phyloP scores from a whole-genome alignment of 2,797 vertebrate species.

The Anabas testudineus region DNA sequence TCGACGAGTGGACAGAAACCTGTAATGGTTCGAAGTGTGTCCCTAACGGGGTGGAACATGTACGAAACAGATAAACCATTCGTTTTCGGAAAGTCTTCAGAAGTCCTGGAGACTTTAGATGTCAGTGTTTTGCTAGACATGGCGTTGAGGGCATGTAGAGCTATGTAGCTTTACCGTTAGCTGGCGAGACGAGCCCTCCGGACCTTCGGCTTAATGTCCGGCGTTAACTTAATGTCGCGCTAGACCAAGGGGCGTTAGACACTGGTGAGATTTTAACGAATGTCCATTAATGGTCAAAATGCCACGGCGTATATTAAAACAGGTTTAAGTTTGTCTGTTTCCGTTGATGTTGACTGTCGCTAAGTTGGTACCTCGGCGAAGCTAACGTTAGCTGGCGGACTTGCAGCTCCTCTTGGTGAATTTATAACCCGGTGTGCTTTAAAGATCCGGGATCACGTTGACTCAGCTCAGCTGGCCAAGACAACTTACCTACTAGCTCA shows the following conservation, averaged over 20 bases:
- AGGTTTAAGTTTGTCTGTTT: constrained; percentile 30
- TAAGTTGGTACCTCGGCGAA: constrained; percentile 4
- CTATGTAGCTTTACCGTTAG: constrained; percentile 62
- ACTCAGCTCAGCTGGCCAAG: not conserved
- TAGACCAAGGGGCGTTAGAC: not conserved
- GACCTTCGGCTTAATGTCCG: constrained; percentile 46
- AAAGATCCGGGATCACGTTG: constrained; percentile 32
- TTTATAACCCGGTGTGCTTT: not conserved
- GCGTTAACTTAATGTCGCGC: constrained; percentile 18
- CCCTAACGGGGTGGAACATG: not conserved
- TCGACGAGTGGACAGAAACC: constrained; percentile 37
- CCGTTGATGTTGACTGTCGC: not conserved
- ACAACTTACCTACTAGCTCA: not conserved
- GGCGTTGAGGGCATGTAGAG: constrained; percentile 47
- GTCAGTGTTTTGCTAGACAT: constrained; percentile 43
- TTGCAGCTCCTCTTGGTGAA: constrained; percentile 21
- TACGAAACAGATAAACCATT: not conserved
- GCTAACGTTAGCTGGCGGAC: constrained; percentile 46
- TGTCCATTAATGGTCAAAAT: not conserved
- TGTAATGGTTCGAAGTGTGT: constrained; percentile 2
- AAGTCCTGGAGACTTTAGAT: constrained; percentile 16
- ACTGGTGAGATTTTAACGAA: constrained; percentile 1
- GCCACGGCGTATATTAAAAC: not conserved
- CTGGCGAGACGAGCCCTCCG: constrained; percentile 37
- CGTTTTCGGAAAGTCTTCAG: not conserved